Conservation (phyloP, 2,888 invertebrate genomes). For the Fabriciana adippe region DNA sequence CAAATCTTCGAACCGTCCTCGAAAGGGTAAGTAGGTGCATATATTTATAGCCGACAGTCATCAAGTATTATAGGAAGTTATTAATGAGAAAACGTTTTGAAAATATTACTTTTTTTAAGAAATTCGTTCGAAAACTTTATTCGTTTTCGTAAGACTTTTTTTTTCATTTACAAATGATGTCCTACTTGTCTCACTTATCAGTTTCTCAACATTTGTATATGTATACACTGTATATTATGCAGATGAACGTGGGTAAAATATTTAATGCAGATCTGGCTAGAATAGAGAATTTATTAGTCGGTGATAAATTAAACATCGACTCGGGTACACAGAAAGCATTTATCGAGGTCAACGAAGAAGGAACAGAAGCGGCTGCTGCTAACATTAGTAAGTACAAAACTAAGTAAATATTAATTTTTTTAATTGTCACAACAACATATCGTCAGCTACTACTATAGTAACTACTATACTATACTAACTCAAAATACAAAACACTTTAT, state of each 20-base stretch:
- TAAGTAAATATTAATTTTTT: not conserved
- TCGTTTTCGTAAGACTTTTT: too few relatives aligned
- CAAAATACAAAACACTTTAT: too few relatives aligned
- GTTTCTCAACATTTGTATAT: not conserved
- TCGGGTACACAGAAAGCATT: slow-evolving; percentile 88
- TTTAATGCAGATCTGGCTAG: slow-evolving; percentile 65
- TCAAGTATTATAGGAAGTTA: too few relatives aligned
- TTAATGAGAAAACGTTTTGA: too few relatives aligned
- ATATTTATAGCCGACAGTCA: too few relatives aligned
- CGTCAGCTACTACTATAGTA: too few relatives aligned
- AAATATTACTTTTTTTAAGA: too few relatives aligned
- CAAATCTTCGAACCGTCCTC: slow-evolving; percentile 83
- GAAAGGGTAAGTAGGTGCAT: slow-evolving; percentile 78
- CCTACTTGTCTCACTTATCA: too few relatives aligned
- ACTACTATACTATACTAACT: too few relatives aligned
- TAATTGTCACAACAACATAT: too few relatives aligned
- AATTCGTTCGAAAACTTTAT: too few relatives aligned
- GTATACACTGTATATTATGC: slow-evolving; percentile 4
- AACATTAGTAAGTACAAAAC: slow-evolving; percentile 83
- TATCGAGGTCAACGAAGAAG: slow-evolving; percentile 93
- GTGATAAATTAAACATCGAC: slow-evolving; percentile 76
- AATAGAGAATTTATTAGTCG: slow-evolving; percentile 8
- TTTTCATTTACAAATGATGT: too few relatives aligned
- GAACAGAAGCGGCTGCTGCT: slow-evolving; percentile 91
- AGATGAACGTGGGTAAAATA: slow-evolving; percentile 48